Base-by-base conservation (phyloP, 2,113 vertebrate species). In the Potamarius usumacintae region DNA sequence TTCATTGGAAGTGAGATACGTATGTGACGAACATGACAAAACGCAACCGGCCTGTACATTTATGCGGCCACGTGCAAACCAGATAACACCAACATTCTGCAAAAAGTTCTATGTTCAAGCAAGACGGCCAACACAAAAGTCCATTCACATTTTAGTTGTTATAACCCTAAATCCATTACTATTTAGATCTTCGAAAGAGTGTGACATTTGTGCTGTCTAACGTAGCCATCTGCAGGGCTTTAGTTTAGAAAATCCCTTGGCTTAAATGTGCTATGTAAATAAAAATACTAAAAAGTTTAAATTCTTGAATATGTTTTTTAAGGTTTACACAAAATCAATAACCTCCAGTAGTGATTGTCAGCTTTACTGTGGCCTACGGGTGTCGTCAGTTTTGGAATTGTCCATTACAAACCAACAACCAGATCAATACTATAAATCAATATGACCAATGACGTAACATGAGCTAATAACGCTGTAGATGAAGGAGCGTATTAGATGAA, bases 351-450 rank as follows among this genome's bases (percentile, higher is more conserved):
- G 76, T 14, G 86, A 83, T 62, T 83, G 69, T 48, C 57, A 55
- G 52, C 80, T 87, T 83, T 83, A 83, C 69, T 63, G 55, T 53
- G n/a, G 81, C 58, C 81, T 63, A 77, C 9, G 81, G 86, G 81
- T 83, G 81, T 55, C 58, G 71, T 87, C 63, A 74, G 52, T 83
- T 84, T 83, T 83, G 58, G 71, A 83, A 90, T 89, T 87, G 86
- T 86, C 76, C 69, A 87, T 90, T 87, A 90, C 82, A 85, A 83
- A 90, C 84, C 83, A 86, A 88, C 87, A 90, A 86, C 86, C 62
- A 77, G 85, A 90, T 82, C 85, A 89, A 76, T 82, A 30, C 74
- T 67, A 50, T 27, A 82, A 87, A 89, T 89, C 89, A 90, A 88
- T 90, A 83, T 52, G 50, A 80, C 42, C 89, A 60, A 76, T 86